Percentiles rank a stretch among this genome's conserved stretches.
Conservation (phyloP, 1,140 invertebrate species). For the Ostrea denselamellosa region DNA sequence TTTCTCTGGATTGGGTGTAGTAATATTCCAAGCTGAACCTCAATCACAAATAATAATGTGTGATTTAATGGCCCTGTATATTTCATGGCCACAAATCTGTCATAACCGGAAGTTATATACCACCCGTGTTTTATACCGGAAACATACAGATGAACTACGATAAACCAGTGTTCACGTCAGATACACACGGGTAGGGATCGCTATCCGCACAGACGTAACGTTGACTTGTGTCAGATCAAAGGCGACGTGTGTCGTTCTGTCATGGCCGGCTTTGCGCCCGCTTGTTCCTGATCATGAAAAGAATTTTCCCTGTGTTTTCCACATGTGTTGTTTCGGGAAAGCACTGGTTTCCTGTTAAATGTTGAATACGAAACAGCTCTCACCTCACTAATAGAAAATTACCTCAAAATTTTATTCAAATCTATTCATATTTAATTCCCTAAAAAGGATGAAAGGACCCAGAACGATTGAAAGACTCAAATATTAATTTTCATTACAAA, state of each 20-base stretch:
- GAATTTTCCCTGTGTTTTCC: not conserved
- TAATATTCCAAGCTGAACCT: not conserved
- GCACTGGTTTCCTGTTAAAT: no score
- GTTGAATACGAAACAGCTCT: no score
- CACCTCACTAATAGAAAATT: no score
- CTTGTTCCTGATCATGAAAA: not conserved
- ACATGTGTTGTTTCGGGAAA: no score
- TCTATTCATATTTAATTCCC: no score
- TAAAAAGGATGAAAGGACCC: no score
- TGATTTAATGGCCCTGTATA: not conserved
- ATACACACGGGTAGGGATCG: not conserved
- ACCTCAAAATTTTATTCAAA: no score
- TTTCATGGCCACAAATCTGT: not conserved
- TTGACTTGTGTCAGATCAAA: not conserved
- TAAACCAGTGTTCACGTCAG: not conserved
- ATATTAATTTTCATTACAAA: no score
- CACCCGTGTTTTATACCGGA: not conserved
- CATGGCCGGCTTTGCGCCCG: not conserved
- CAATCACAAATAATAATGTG: not conserved
- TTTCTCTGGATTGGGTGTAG: no score
- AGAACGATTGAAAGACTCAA: no score
- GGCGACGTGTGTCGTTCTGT: not conserved
- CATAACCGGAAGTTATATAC: slow-evolving; percentile 8
- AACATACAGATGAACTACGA: not conserved
- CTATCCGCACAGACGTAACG: not conserved